Percentiles rank a stretch among this genome's conserved stretches.
Conservation (phyloP, 2,797 vertebrate genomes). For the Rhinella marina region DNA sequence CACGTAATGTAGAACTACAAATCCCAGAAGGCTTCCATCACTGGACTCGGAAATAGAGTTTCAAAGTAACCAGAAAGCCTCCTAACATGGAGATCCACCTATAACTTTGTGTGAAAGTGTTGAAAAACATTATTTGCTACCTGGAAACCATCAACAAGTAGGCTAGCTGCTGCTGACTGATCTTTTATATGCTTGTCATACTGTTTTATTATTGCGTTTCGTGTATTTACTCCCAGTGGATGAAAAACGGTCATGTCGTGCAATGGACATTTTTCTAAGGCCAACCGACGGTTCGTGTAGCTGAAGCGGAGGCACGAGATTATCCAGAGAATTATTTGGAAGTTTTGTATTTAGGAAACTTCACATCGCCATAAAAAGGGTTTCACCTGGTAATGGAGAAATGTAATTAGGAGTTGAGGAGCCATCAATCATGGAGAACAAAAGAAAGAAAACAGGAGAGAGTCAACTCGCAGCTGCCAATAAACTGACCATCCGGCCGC, state of each 20-base stretch:
- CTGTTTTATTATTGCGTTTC: too few relatives aligned
- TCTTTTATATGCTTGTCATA: too few relatives aligned
- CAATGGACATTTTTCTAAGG: not conserved
- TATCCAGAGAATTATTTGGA: not conserved
- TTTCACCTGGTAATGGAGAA: conserved; percentile 52
- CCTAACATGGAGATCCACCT: not conserved
- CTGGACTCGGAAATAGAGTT: not conserved
- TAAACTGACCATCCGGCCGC: conserved; percentile 16
- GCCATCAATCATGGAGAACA: conserved; percentile 57
- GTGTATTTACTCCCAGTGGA: too few relatives aligned
- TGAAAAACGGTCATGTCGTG: too few relatives aligned
- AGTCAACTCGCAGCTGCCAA: conserved; percentile 39
- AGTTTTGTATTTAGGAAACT: not conserved
- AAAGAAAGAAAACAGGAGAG: conserved; percentile 33
- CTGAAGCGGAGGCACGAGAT: not conserved
- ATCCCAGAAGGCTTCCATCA: not conserved
- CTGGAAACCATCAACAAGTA: too few relatives aligned
- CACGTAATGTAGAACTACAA: not conserved
- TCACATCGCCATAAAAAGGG: not conserved
- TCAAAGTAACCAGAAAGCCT: not conserved
- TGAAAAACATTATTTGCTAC: too few relatives aligned
- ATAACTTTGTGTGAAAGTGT: not conserved
- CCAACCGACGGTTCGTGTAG: not conserved
- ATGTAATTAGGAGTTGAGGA: conserved; percentile 44
- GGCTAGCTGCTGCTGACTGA: too few relatives aligned